Evolutionary conservation across 1,140 invertebrate genomes (phyloP), one percentile per base, ranked within the genome.

Genomic region (Platyscapa corneri): DNA sequence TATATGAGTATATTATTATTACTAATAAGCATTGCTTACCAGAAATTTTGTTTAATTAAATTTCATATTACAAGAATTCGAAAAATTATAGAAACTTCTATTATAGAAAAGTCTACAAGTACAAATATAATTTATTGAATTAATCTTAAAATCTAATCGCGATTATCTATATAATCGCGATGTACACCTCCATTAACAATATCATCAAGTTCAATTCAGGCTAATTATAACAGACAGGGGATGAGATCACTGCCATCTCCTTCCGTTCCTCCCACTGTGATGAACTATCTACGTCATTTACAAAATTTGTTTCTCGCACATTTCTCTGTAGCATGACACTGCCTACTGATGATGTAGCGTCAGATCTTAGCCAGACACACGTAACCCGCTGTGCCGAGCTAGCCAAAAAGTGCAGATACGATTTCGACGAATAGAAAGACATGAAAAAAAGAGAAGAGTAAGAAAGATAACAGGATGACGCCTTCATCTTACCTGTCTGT

Each of bases 401-500:
- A 89, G 88, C 88, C 88, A 84, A 82, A 82, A 90, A 91, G 88
- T 87, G 89, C 87, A 88, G 78, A 87, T 72, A 64, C 30, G 34
- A 16, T 6, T n/a, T 10, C 34, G 7, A 74, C 65, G 65, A 82
- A 84, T 49, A 49, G 56, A 67, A 10, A 77, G 34, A 34, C 82
- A 53, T 46, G 60, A 64, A 64, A 80, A 60, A 46, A 60, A 80
- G 53, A 84, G 81, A 67, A 16, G 49, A 49, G 65, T 53, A 23
- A 85, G 80, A 64, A 39, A 82, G 86, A 90, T 87, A 88, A 90
- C 75, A 84, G 82, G 83, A 84, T 77, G 85, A 88, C 86, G 87
- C 87, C 87, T 87, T 87, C 87, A 88, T 82, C 87, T 87, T 89
- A 90, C 92, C 90, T 87, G 87, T 90, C 90, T 90, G 89, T 70